Conservation (phyloP, 2,113 vertebrate genomes). For the Serilophus lunatus region DNA sequence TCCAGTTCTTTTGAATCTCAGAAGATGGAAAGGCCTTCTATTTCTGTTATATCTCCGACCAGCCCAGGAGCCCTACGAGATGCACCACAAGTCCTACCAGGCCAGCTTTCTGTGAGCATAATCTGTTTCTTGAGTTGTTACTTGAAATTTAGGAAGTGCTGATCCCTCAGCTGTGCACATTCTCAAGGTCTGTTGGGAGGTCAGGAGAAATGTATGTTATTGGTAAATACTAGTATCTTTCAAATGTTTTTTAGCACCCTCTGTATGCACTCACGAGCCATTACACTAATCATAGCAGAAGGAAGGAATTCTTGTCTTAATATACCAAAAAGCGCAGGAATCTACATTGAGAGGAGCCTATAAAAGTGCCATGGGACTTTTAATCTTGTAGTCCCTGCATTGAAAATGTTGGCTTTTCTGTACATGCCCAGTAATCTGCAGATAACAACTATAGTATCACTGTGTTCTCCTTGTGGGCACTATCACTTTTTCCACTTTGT, state of each 20-base stretch:
- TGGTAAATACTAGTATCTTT: background rate
- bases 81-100: conserved; percentile 90
- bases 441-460: background rate
- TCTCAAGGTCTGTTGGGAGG: background rate
- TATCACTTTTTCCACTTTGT: background rate
- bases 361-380: background rate
- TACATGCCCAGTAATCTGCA: background rate
- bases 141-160: background rate
- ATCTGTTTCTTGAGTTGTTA: background rate
- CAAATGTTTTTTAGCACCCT: background rate
- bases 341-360: background rate
- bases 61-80: conserved; percentile 93
- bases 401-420: background rate
- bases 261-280: background rate
- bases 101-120: conserved; percentile 92
- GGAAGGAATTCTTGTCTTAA: background rate
- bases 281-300: background rate
- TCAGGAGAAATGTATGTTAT: background rate
- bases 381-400: background rate
- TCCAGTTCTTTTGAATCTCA: conserved; percentile 99
- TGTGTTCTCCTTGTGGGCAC: background rate
- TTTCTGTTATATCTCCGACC: conserved; percentile 97
- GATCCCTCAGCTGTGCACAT: background rate
- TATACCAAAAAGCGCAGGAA: background rate
- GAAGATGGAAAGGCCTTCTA: conserved; percentile 98